Conservation (phyloP, 2,113 vertebrate genomes). For the Arvicanthis niloticus region DNA sequence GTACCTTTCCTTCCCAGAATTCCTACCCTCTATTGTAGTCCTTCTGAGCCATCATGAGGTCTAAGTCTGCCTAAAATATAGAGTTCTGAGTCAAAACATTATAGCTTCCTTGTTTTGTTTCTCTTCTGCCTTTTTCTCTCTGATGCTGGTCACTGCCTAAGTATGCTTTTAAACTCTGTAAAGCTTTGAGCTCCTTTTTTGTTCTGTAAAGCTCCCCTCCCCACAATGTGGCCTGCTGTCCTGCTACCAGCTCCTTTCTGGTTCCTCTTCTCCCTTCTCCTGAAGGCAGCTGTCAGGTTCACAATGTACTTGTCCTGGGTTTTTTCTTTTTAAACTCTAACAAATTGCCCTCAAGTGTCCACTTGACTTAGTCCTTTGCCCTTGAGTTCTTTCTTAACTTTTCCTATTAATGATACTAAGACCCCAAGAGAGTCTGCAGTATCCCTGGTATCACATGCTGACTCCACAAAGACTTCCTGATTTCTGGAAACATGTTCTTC, state of each 20-base stretch:
- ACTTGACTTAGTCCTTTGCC: neutral
- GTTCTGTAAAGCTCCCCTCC: neutral
- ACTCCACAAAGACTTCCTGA: neutral
- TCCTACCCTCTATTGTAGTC: neutral
- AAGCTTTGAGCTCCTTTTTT: neutral
- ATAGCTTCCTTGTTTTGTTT: neutral
- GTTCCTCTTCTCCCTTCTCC: neutral
- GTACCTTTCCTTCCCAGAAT: neutral
- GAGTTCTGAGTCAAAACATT: neutral
- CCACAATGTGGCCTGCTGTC: neutral
- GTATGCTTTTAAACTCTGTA: neutral
- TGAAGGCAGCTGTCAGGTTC: neutral
- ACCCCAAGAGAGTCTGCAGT: neutral
- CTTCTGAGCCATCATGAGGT: neutral
- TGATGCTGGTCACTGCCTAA: neutral
- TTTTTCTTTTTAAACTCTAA: neutral
- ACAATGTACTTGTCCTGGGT: neutral
- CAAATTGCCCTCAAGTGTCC: neutral
- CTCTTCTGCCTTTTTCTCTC: neutral
- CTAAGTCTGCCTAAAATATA: neutral
- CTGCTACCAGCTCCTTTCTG: neutral
- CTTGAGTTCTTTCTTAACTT: neutral
- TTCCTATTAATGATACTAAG: neutral
- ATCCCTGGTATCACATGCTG: neutral
- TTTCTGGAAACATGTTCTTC: neutral